Conservation (phyloP, 2,797 vertebrate species). For the Spondyliosoma cantharus region DNA sequence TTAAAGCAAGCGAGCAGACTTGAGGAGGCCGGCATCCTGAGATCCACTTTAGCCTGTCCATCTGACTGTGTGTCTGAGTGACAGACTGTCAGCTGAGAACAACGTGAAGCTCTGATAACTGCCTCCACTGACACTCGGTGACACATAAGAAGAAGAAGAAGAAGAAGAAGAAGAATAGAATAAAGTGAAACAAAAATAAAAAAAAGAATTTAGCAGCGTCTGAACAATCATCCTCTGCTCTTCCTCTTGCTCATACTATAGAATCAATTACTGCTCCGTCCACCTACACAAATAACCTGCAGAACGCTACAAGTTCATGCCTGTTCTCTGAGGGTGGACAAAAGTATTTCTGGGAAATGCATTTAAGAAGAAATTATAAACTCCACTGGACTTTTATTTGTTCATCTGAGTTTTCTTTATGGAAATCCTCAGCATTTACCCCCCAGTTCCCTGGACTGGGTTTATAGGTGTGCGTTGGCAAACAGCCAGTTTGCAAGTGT, state of each 20-base stretch:
- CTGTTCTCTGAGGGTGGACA: not conserved
- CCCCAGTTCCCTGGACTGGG: not conserved
- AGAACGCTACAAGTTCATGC: constrained; percentile 1
- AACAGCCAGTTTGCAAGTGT: too few relatives aligned
- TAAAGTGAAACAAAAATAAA: not conserved
- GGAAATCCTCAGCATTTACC: not conserved
- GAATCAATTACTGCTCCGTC: constrained; percentile 5
- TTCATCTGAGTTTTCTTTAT: not conserved
- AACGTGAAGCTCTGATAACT: constrained; percentile 53
- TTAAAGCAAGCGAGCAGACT: constrained; percentile 29
- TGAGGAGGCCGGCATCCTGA: constrained; percentile 36
- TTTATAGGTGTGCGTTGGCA: constrained; percentile 22
- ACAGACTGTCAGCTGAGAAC: constrained; percentile 47
- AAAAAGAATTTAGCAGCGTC: not conserved
- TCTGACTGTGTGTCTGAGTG: constrained; percentile 46
- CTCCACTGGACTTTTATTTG: not conserved
- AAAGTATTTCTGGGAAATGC: constrained; percentile 1
- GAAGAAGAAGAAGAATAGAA: not conserved
- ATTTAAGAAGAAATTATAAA: not conserved
- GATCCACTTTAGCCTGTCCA: constrained; percentile 54
- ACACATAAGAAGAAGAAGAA: constrained; percentile 20
- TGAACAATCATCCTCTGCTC: constrained; percentile 9
- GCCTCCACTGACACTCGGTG: constrained; percentile 38
- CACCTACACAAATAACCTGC: constrained; percentile 4
- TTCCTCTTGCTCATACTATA: not conserved